These are phyloP conservation scores for Poecilia picta DNA, from an alignment of 2,797 vertebrate species.

Conservation along the genomic window DNA sequence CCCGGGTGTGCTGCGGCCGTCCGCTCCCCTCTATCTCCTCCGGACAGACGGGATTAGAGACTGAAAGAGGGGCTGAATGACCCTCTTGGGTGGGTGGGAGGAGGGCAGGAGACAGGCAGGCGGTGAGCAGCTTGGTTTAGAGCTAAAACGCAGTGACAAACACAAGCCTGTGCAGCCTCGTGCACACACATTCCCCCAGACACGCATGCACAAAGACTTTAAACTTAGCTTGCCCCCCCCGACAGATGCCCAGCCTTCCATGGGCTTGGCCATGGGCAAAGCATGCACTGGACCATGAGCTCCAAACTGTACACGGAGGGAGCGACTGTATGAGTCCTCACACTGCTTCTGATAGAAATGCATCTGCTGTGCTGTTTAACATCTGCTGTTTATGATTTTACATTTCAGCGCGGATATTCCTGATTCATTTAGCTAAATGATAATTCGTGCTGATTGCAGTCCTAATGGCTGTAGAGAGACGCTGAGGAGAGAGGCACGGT, in stretches of 20 bases:
- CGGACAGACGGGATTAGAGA: constrained; percentile 81
- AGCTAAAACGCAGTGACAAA: constrained; percentile 40
- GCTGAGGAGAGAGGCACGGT: constrained; percentile 5
- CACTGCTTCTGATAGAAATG: constrained; percentile 26
- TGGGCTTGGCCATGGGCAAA: constrained; percentile 37
- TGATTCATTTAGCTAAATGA: constrained; percentile 22
- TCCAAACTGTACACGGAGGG: constrained; percentile 8
- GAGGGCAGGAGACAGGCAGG: constrained; percentile 53
- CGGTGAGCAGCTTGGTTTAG: constrained; percentile 53
- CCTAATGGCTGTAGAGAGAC: constrained; percentile 4
- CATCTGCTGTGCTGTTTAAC: constrained; percentile 47
- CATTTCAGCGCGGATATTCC: constrained; percentile 26
- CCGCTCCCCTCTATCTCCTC: constrained; percentile 76
- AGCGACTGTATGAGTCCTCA: constrained; percentile 9
- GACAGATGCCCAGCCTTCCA: constrained; percentile 43
- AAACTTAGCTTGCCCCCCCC: constrained; percentile 38
- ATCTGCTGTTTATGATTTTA: constrained; percentile 45
- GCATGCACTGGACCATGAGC: constrained; percentile 33
- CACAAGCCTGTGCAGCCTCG: constrained; percentile 29
- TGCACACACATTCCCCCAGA: constrained; percentile 34
- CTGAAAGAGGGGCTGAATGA: constrained; percentile 74
- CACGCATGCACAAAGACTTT: constrained; percentile 27
- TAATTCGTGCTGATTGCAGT: constrained; percentile 5
- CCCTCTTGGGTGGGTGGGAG: constrained; percentile 68
- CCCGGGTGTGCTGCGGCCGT: constrained; percentile 63